A percentile compares a stretch with the other conserved stretches of the same genome.
Conservation (phyloP, 2,888 invertebrate genomes). For the Cosmorhoe ocellata region DNA sequence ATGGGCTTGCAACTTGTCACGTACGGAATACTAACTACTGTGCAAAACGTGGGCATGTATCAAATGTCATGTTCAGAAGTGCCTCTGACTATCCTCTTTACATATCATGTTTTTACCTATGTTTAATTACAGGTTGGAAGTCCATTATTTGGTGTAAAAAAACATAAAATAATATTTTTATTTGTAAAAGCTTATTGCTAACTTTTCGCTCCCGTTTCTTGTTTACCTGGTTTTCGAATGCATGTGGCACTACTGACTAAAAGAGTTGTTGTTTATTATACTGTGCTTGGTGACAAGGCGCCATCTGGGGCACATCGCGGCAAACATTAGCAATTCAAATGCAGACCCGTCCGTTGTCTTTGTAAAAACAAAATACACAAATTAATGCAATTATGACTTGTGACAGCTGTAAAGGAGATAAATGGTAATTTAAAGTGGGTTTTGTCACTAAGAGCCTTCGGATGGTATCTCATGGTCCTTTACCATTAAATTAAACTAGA, state of each 20-base stretch:
- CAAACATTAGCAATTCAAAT: constrained; percentile 52
- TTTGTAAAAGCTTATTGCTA: too few species aligned
- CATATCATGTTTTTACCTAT: too few species aligned
- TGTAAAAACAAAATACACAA: constrained; percentile 48
- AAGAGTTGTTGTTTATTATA: not conserved
- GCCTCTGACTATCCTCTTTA: too few species aligned
- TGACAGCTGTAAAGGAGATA: constrained; percentile 40
- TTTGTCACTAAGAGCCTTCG: constrained; percentile 11
- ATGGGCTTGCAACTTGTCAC: too few species aligned
- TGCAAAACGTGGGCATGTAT: too few species aligned
- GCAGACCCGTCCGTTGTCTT: constrained; percentile 35
- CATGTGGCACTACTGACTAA: not conserved
- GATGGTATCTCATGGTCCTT: constrained; percentile 1
- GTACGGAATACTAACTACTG: too few species aligned
- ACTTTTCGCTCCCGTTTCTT: too few species aligned
- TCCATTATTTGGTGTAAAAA: too few species aligned
- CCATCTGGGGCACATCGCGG: constrained; percentile 41
- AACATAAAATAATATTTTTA: too few species aligned
- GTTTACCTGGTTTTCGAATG: not conserved
- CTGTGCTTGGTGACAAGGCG: constrained; percentile 37
- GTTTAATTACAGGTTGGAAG: too few species aligned
- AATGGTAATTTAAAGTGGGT: constrained; percentile 22
- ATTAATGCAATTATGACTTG: constrained; percentile 51
- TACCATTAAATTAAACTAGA: not conserved
- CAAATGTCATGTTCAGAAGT: too few species aligned